A percentile compares a stretch with the other conserved stretches of the same genome.
Conservation (phyloP, 2,797 vertebrate genomes). For the Poeciliopsis presidionis region DNA sequence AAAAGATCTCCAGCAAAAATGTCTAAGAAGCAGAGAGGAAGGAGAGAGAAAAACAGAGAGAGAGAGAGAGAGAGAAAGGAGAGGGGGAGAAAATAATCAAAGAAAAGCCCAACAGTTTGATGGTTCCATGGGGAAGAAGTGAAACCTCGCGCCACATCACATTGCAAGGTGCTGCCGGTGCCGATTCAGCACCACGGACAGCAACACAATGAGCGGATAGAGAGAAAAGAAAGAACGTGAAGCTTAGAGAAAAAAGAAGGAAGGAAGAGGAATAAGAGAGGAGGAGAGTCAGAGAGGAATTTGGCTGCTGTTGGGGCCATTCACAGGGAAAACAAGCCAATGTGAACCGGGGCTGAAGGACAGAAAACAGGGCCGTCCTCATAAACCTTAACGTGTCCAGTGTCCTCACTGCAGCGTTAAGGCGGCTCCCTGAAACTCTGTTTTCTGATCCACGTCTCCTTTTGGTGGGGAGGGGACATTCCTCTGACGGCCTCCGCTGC, state of each 20-base stretch:
- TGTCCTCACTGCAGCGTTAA: not conserved
- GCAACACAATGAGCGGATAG: conserved; percentile 53
- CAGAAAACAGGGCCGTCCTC: conserved; percentile 48
- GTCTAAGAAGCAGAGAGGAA: not conserved
- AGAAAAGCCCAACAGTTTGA: not conserved
- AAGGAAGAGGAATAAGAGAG: conserved; percentile 29
- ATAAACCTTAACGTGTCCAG: not conserved
- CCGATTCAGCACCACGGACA: conserved; percentile 76
- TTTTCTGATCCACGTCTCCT: not conserved
- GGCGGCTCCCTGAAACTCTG: not conserved
- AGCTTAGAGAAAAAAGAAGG: conserved; percentile 41
- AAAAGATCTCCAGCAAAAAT: conserved; percentile 4
- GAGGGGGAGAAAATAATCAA: not conserved
- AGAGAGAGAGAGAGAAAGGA: too few species aligned
- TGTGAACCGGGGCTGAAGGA: conserved; percentile 38
- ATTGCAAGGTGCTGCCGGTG: conserved; percentile 35
- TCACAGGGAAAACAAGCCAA: conserved; percentile 60
- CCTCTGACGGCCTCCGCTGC: conserved; percentile 4
- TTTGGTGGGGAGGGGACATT: not conserved
- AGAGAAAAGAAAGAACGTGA: not conserved
- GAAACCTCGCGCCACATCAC: conserved; percentile 16
- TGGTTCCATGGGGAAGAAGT: not conserved
- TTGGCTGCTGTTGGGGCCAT: conserved; percentile 54
- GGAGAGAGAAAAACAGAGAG: not conserved
- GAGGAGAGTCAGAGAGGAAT: conserved; percentile 36